Evolutionary conservation across 2,113 vertebrate genomes (phyloP).

Genomic region (Nyctibius bracteatus): DNA sequence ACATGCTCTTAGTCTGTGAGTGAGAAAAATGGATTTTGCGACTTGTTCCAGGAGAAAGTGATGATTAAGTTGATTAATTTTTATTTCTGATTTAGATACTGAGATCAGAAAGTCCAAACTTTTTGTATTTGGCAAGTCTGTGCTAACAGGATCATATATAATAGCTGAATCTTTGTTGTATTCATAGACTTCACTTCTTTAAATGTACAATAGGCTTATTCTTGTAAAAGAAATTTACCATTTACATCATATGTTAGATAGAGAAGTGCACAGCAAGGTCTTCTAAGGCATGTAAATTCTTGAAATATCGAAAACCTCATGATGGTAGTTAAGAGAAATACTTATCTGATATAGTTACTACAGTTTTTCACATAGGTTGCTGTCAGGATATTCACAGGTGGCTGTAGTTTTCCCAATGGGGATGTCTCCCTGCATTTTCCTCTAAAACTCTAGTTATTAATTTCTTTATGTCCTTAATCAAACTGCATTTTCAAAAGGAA

Average conservation of each 20-base stretch:
- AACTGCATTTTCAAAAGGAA: background rate
- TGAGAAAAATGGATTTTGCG: background rate
- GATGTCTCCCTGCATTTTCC: background rate
- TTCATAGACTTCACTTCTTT: background rate
- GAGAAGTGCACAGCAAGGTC: background rate
- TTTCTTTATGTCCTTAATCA: background rate
- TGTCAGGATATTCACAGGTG: background rate
- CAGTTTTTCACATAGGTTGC: background rate
- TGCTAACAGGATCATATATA: background rate
- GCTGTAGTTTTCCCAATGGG: background rate
- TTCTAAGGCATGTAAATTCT: background rate
- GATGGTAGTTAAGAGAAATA: background rate
- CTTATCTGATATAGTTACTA: background rate
- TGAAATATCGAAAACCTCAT: background rate
- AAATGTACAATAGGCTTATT: background rate
- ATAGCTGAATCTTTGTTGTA: background rate
- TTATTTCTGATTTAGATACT: background rate
- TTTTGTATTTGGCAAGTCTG: background rate
- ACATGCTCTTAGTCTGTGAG: background rate
- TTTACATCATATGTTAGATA: background rate
- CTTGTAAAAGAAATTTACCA: background rate
- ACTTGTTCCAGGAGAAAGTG: background rate
- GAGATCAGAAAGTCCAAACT: background rate
- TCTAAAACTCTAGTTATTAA: background rate
- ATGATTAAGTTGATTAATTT: background rate